Conservation (phyloP, 2,888 invertebrate genomes). For the Chaitophorus viminalis region DNA sequence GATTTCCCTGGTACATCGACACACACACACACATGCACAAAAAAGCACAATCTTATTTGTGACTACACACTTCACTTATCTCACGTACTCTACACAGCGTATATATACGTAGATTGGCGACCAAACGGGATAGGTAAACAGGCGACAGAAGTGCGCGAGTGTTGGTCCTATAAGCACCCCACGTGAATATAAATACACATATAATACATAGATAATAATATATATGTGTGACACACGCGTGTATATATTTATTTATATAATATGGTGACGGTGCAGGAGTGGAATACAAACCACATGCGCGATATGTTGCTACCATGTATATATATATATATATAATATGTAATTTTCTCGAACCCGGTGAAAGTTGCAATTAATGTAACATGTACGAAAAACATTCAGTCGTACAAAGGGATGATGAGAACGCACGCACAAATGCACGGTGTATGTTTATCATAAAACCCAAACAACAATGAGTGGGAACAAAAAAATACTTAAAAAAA, state of each 20-base stretch:
- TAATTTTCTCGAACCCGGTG: background rate
- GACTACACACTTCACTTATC: slow-evolving; percentile 31
- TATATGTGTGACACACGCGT: no score
- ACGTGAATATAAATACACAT: background rate
- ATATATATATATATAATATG: no score
- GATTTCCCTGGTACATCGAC: slow-evolving; percentile 20
- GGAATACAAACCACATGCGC: background rate
- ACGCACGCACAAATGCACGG: background rate
- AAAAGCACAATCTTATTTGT: slow-evolving; percentile 30
- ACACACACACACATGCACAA: background rate
- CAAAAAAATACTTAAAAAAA: background rate
- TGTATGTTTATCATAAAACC: background rate
- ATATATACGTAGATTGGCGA: background rate
- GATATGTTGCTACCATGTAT: no score
- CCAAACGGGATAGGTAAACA: background rate
- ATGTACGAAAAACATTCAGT: background rate
- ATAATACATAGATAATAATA: no score
- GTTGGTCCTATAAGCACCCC: background rate
- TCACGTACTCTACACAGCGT: slow-evolving; percentile 4
- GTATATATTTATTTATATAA: no score
- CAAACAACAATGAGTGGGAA: background rate
- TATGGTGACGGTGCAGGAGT: background rate
- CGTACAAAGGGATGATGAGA: background rate
- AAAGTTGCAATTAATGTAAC: background rate
- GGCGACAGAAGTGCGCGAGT: background rate